Base-by-base conservation (phyloP, 2,888 invertebrate genomes). In the Lypha dubia region DNA sequence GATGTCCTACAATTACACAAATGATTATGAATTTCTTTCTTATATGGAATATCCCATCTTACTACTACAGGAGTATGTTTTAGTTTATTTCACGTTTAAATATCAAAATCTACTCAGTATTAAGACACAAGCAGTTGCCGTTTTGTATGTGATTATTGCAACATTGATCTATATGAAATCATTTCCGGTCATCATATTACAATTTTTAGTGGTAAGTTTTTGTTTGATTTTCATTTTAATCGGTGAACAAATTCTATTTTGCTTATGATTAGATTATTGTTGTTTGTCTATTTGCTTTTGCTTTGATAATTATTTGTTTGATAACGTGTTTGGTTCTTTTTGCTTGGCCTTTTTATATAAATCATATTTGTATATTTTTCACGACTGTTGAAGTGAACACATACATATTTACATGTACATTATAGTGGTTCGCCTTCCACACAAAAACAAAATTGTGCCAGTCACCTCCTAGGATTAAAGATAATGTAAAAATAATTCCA, bases 11-110 rank as follows among this genome's bases (percentile, higher is more conserved):
- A 97, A 97, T 91, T 96, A 93, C 87, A 94, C 94, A 38, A 96
- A 95, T 90, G 93, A 93, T 13, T 97, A 97, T 90, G 94, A 95
- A 13, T 87, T 96, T 11, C 92, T 96, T 86, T 96, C 96, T 0
- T 97, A 97, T 88, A 92, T 97, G 93, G 97, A 97, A 89, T 97
- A 97, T 91, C 96, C 97, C 0, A 94, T 97, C 58, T 94, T 97
- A 86, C 91, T 97, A 79, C 68, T 95, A 1, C 97, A 97, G 93
- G 95, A 97, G 88, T 94, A 95, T 86, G 92, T 96, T 9, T 92
- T 97, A 84, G 94, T 97, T 86, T 95, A 94, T 89, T 94, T 95
- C 74, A 95, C 95, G 3, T 92, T 97, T 77, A 94, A 95, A 89
- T 97, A 95, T 89, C 94, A 94, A 88, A 92, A 94, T 41, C 88